Percentiles rank a stretch among this genome's conserved stretches.
Evolutionary conservation across 2,113 vertebrate genomes (phyloP).

Genomic region (Pseudonaja textilis): DNA sequence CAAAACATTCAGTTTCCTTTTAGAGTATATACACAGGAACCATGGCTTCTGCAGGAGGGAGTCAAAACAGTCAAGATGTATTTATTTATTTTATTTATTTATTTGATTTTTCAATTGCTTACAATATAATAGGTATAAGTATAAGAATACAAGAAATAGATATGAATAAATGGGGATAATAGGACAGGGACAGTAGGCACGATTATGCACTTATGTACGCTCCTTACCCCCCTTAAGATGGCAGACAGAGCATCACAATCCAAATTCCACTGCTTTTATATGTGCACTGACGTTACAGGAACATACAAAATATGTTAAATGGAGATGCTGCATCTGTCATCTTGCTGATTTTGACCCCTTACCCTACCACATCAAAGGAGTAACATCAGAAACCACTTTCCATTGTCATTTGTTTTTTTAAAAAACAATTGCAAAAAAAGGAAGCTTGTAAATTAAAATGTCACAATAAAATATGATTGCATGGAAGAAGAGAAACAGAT

Average conservation of each 20-base stretch:
- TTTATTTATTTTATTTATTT: too few species aligned
- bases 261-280: not conserved
- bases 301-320: not conserved
- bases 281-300: not conserved
- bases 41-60: not conserved
- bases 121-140: too few species aligned
- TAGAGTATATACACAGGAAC: not conserved
- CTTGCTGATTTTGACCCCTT: not conserved
- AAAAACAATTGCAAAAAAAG: not conserved
- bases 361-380: not conserved
- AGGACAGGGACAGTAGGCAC: too few species aligned
- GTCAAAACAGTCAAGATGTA: not conserved
- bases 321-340: not conserved
- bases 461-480: not conserved
- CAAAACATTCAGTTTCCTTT: not conserved
- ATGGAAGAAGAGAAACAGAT: not conserved
- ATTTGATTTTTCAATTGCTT: too few species aligned
- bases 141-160: too few species aligned
- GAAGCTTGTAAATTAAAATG: not conserved
- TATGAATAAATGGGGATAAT: too few species aligned
- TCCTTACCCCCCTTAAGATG: not conserved
- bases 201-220: too few species aligned
- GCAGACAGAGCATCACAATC: not conserved
- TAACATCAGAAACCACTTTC: not conserved
- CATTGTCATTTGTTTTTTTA: not conserved